phyloP scores from a whole-genome alignment of 1,140 invertebrate genomes.

The Magallana angulata region DNA sequence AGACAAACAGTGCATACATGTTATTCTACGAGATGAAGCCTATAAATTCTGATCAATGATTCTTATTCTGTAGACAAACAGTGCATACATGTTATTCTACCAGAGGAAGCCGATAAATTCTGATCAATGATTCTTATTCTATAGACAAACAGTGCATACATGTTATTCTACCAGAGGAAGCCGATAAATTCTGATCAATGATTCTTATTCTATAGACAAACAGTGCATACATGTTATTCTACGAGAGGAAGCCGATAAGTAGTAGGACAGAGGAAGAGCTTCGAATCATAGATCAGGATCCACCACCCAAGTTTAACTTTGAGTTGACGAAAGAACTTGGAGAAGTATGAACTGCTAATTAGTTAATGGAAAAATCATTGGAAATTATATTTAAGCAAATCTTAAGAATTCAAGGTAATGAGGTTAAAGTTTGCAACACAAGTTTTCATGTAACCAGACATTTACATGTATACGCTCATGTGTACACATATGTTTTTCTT shows the following conservation, averaged over 20 bases:
- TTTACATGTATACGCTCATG: not conserved
- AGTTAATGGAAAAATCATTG: no score
- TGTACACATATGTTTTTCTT: slow-evolving; percentile 38
- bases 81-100: slow-evolving; percentile 98
- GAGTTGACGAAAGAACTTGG: slow-evolving; percentile 75
- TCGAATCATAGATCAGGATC: slow-evolving; percentile 56
- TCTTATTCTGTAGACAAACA: slow-evolving; percentile 86
- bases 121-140: slow-evolving; percentile 38
- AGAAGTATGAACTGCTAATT: slow-evolving; percentile 62
- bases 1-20: slow-evolving; percentile 98
- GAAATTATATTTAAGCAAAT: slow-evolving; percentile 21
- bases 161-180: slow-evolving; percentile 95
- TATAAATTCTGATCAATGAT: not conserved
- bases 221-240: slow-evolving; percentile 98
- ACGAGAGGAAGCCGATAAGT: slow-evolving; percentile 85
- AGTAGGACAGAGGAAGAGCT: slow-evolving; percentile 55
- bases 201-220: slow-evolving; percentile 84
- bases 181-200: slow-evolving; percentile 61
- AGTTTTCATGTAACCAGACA: not conserved
- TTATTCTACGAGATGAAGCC: slow-evolving; percentile 93
- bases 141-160: slow-evolving; percentile 95
- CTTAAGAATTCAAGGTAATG: not conserved
- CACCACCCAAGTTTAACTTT: slow-evolving; percentile 72
- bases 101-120: slow-evolving; percentile 84
- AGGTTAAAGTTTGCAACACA: no score